These are phyloP conservation scores for Phenacoccus solenopsis DNA, from an alignment of 1,140 invertebrate species.

Conservation along the genomic window DNA sequence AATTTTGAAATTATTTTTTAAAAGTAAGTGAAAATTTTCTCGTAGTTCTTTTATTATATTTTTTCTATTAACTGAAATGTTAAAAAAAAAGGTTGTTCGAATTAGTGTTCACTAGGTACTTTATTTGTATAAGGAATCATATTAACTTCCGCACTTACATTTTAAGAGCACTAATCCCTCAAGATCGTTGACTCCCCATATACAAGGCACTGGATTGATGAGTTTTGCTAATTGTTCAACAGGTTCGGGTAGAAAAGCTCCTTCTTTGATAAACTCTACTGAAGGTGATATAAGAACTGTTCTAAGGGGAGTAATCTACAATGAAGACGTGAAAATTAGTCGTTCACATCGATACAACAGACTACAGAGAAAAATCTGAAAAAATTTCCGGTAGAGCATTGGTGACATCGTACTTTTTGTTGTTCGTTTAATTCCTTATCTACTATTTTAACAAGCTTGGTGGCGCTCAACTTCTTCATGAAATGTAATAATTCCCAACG, in stretches of 20 bases:
- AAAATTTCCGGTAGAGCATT: background rate
- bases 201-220: background rate
- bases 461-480: background rate
- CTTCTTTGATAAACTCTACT: background rate
- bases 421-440: background rate
- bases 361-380: background rate
- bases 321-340: background rate
- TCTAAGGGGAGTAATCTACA: background rate
- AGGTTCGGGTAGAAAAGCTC: background rate
- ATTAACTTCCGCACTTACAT: background rate
- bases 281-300: background rate
- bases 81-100: background rate
- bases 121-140: no score
- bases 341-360: background rate
- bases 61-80: background rate
- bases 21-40: background rate
- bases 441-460: background rate
- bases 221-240: background rate
- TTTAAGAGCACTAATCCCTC: background rate
- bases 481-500: background rate
- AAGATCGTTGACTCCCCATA: background rate
- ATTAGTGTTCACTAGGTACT: no score
- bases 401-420: background rate
- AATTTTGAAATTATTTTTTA: background rate
- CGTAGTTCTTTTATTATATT: background rate